Conservation (phyloP, 2,888 invertebrate species). For the Xylophagus ater region DNA sequence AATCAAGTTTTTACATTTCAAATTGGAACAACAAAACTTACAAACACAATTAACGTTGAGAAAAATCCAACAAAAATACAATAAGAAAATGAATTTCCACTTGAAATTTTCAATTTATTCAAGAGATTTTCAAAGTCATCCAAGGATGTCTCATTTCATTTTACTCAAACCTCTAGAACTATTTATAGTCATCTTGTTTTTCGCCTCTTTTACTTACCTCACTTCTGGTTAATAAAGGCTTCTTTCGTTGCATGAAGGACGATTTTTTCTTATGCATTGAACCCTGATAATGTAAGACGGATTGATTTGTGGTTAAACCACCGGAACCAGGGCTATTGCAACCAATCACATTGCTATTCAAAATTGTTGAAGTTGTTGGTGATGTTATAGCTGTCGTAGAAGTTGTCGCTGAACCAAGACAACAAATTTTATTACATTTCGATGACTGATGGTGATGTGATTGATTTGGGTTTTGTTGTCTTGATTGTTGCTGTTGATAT, state of each 20-base stretch:
- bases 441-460: slow-evolving; percentile 15
- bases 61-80: too few relatives aligned
- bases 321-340: slow-evolving; percentile 11
- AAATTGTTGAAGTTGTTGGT: slow-evolving; percentile 17
- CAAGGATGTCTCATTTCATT: neutral
- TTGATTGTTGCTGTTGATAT: slow-evolving; percentile 7
- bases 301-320: slow-evolving; percentile 13
- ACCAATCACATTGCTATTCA: too few relatives aligned
- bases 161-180: neutral
- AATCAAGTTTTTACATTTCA: too few relatives aligned
- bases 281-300: slow-evolving; percentile 8
- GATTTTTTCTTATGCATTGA: slow-evolving; percentile 30
- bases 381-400: slow-evolving; percentile 16
- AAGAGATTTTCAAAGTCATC: neutral
- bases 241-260: slow-evolving; percentile 35
- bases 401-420: slow-evolving; percentile 20
- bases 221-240: slow-evolving; percentile 37
- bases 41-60: too few relatives aligned
- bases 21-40: too few relatives aligned
- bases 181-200: neutral
- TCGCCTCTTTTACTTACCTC: slow-evolving; percentile 40
- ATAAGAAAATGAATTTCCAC: too few relatives aligned
- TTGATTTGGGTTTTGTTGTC: slow-evolving; percentile 10
- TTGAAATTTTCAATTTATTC: too few relatives aligned
- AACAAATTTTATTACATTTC: slow-evolving; percentile 23